Conservation (phyloP, 2,797 vertebrate genomes). For the Phoxinus dragarum region DNA sequence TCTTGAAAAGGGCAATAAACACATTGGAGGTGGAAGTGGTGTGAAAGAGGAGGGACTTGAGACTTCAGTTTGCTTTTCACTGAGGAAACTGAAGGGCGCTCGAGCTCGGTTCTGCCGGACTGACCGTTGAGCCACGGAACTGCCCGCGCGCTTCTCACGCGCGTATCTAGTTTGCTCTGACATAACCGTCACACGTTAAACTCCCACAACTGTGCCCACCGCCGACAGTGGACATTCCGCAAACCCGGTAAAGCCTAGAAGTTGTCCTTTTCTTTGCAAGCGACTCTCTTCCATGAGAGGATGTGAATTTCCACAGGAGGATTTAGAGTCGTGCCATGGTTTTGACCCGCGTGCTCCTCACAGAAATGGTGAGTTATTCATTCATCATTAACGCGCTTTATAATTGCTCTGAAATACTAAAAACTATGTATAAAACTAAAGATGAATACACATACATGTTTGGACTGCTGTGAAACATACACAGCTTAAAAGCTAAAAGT, state of each 20-base stretch:
- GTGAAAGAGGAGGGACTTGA: constrained; percentile 61
- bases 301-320: constrained; percentile 58
- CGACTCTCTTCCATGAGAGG: constrained; percentile 49
- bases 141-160: constrained; percentile 33
- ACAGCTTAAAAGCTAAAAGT: constrained; percentile 27
- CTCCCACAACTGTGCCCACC: constrained; percentile 21
- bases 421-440: too few relatives aligned
- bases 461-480: not conserved
- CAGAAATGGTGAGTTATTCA: constrained; percentile 63
- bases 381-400: constrained; percentile 6
- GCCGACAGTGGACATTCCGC: constrained; percentile 5
- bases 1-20: constrained; percentile 28
- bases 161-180: constrained; percentile 16
- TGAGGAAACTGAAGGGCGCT: constrained; percentile 42
- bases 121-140: constrained; percentile 31
- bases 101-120: constrained; percentile 29
- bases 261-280: constrained; percentile 45
- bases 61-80: constrained; percentile 45
- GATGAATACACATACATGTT: not conserved
- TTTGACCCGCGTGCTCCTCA: constrained; percentile 62
- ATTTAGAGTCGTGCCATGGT: constrained; percentile 64
- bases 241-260: constrained; percentile 28
- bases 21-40: constrained; percentile 25
- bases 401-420: not conserved
- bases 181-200: constrained; percentile 32